Percentiles rank a stretch among this genome's conserved stretches.
Conservation (phyloP, 1,140 invertebrate genomes). For the Drosophila repletoides region DNA sequence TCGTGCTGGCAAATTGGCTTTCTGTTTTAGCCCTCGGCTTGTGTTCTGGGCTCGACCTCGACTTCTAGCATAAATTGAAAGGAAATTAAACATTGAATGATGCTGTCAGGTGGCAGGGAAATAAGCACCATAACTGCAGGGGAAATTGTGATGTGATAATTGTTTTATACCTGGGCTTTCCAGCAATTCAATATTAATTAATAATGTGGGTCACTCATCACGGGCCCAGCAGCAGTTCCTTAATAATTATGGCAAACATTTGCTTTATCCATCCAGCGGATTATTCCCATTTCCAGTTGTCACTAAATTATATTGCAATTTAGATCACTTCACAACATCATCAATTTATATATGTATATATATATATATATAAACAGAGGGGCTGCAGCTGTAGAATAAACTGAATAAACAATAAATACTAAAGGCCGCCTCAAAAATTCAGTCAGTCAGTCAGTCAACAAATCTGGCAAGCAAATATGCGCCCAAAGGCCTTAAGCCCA, state of each 20-base stretch:
- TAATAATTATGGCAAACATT: slow-evolving; percentile 18
- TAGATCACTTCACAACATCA: slow-evolving; percentile 36
- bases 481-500: slow-evolving; percentile 30
- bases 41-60: slow-evolving; percentile 35
- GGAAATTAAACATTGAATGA: slow-evolving; percentile 75
- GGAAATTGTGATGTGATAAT: slow-evolving; percentile 71
- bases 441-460: slow-evolving; percentile 36
- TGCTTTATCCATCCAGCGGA: no score
- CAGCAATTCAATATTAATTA: slow-evolving; percentile 38
- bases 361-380: no score
- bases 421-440: slow-evolving; percentile 39
- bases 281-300: slow-evolving; percentile 28
- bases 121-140: slow-evolving; percentile 32
- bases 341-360: no score
- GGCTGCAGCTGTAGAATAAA: no score
- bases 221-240: background rate
- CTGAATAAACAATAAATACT: slow-evolving; percentile 10
- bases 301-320: slow-evolving; percentile 50
- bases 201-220: slow-evolving; percentile 28
- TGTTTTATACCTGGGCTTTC: slow-evolving; percentile 25
- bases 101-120: slow-evolving; percentile 13
- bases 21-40: slow-evolving; percentile 28
- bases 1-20: slow-evolving; percentile 69
- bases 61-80: slow-evolving; percentile 77
- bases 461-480: slow-evolving; percentile 53